Conservation (phyloP, 2,797 vertebrate genomes). For the Pangasius djambal region DNA sequence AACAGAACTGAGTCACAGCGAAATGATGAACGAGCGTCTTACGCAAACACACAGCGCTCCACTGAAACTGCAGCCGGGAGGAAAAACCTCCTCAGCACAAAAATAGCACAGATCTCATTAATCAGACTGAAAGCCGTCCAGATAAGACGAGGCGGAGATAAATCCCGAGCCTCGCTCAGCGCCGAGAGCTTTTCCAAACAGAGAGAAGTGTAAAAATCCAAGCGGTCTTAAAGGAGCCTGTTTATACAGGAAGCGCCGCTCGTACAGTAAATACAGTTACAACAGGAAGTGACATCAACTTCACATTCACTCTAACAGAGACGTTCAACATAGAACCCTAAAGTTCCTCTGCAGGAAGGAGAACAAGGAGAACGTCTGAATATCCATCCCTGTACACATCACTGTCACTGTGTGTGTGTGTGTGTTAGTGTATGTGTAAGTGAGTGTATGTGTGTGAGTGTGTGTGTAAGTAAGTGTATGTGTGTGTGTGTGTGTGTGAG, state of each 20-base stretch:
- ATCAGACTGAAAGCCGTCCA: background rate
- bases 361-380: background rate
- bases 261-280: background rate
- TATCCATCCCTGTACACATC: background rate
- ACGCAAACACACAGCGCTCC: background rate
- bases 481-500: background rate
- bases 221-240: background rate
- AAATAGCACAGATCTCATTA: constrained; percentile 17
- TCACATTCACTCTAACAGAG: background rate
- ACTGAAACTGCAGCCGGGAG: background rate
- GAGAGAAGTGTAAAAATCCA: too few relatives aligned
- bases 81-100: background rate
- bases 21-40: background rate
- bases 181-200: background rate
- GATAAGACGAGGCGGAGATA: background rate
- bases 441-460: background rate
- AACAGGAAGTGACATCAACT: background rate
- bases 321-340: background rate
- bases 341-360: background rate
- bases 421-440: background rate
- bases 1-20: background rate
- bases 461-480: background rate
- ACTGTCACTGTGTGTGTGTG: background rate
- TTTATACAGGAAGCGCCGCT: background rate
- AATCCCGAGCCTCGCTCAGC: background rate